Evolutionary conservation across 1,140 invertebrate genomes (phyloP).

Genomic region (Neuroterus valhalla): DNA sequence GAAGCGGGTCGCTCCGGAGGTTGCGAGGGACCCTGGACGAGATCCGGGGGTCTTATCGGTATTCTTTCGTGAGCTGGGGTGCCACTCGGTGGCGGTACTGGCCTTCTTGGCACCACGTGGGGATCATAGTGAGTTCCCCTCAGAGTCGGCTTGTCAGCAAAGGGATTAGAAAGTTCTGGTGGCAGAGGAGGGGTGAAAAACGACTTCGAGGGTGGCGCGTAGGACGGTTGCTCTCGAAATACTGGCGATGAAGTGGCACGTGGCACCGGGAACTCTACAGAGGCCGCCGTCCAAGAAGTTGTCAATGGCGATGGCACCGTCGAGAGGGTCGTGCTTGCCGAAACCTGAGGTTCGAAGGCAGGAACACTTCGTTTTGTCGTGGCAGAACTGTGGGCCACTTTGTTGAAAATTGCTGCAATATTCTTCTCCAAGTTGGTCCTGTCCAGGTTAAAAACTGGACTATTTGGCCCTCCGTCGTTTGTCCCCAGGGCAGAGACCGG

Average conservation of each 20-base stretch:
- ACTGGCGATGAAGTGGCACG: slow-evolving; percentile 65
- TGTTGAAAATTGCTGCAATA: slow-evolving; percentile 80
- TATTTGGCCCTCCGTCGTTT: slow-evolving; percentile 68
- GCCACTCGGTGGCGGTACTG: slow-evolving; percentile 84
- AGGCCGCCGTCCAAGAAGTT: slow-evolving; percentile 67
- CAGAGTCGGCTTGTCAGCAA: slow-evolving; percentile 88
- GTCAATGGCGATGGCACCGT: slow-evolving; percentile 79
- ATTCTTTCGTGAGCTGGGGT: slow-evolving; percentile 87
- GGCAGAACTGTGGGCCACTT: slow-evolving; percentile 80
- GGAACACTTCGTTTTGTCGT: slow-evolving; percentile 81
- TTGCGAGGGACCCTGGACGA: slow-evolving; percentile 71
- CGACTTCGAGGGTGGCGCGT: slow-evolving; percentile 84
- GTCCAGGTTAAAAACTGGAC: slow-evolving; percentile 68
- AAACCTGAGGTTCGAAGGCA: slow-evolving; percentile 77
- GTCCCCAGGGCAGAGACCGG: slow-evolving; percentile 40
- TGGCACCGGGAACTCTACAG: slow-evolving; percentile 59
- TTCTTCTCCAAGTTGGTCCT: slow-evolving; percentile 77
- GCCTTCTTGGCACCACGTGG: slow-evolving; percentile 80
- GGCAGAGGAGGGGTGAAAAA: slow-evolving; percentile 87
- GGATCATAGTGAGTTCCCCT: slow-evolving; percentile 81
- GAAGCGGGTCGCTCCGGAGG: slow-evolving; percentile 46
- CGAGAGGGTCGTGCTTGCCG: slow-evolving; percentile 75
- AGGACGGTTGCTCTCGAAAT: slow-evolving; percentile 82
- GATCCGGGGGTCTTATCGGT: slow-evolving; percentile 81
- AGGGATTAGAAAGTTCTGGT: slow-evolving; percentile 86